Evolutionary conservation across 2,888 invertebrate genomes (phyloP).

Genomic region (Odontothrips loti): DNA sequence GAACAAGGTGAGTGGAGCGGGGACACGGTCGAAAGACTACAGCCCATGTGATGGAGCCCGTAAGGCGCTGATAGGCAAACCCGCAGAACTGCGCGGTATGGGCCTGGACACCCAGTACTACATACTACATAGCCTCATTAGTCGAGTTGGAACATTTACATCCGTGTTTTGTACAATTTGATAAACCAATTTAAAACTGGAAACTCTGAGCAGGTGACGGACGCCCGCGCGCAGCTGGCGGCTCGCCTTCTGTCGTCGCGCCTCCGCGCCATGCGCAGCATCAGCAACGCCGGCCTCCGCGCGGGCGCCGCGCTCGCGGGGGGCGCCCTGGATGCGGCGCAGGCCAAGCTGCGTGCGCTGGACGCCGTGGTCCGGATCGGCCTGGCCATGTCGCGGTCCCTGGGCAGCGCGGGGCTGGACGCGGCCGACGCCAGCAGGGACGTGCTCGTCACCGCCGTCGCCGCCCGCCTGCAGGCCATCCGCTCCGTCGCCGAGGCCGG

Average conservation of each 20-base stretch:
- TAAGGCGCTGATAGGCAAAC: too few species aligned
- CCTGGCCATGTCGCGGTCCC: background rate
- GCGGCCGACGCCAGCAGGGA: conserved; percentile 17
- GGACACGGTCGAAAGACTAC: background rate
- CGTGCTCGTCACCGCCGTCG: background rate
- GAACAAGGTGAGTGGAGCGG: background rate
- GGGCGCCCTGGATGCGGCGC: conserved; percentile 20
- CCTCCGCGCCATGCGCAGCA: conserved; percentile 14
- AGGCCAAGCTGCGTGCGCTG: conserved; percentile 10
- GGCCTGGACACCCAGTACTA: too few species aligned
- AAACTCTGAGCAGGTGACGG: background rate
- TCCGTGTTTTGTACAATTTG: too few species aligned
- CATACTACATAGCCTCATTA: too few species aligned
- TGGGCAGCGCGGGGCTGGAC: conserved; percentile 14
- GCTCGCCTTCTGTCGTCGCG: conserved; percentile 5
- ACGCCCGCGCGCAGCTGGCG: background rate
- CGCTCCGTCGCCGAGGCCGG: conserved; percentile 19
- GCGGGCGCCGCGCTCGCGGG: conserved; percentile 10
- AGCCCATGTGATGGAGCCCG: too few species aligned
- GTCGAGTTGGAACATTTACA: too few species aligned
- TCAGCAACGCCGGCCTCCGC: background rate
- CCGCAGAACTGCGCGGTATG: too few species aligned
- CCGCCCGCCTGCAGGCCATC: conserved; percentile 15
- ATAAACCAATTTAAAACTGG: too few species aligned
- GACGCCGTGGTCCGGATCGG: conserved; percentile 21